These are phyloP conservation scores for Gastrophryne carolinensis DNA, from an alignment of 2,797 vertebrate species.

Conservation along the genomic window DNA sequence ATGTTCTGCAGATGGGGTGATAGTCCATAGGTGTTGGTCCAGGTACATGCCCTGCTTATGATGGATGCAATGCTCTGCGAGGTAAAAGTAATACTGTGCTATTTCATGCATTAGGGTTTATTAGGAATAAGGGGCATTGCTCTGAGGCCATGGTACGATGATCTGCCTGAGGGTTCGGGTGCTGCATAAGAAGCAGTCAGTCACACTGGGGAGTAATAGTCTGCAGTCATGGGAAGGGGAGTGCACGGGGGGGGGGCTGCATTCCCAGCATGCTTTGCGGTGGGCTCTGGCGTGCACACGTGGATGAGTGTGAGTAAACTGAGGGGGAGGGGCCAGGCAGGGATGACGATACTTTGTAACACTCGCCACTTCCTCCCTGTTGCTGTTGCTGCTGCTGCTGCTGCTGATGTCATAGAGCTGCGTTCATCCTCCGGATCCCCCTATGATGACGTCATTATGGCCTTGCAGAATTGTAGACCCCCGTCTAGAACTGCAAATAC, in stretches of 20 bases:
- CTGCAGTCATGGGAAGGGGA: neutral
- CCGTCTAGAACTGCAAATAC: no score
- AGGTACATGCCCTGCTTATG: no score
- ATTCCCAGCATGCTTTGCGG: conserved; percentile 27
- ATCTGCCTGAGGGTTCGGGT: neutral
- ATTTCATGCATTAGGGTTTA: no score
- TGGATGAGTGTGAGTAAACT: conserved; percentile 10
- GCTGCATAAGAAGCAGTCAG: no score
- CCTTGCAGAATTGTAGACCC: no score
- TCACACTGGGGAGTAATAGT: neutral
- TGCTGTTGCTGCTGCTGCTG: neutral
- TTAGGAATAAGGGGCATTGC: neutral
- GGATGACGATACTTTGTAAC: neutral
- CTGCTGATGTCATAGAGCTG: no score
- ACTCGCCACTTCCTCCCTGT: neutral
- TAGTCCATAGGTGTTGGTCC: no score
- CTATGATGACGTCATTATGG: no score
- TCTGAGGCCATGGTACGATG: neutral
- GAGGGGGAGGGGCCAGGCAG: neutral
- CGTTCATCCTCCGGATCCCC: no score
- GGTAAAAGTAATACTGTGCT: no score
- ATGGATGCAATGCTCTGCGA: neutral
- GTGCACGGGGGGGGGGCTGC: neutral
- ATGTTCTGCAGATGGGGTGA: no score
- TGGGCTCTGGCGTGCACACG: conserved; percentile 22